Conservation (phyloP, 1,140 invertebrate species). For the Lethrus apterus region DNA sequence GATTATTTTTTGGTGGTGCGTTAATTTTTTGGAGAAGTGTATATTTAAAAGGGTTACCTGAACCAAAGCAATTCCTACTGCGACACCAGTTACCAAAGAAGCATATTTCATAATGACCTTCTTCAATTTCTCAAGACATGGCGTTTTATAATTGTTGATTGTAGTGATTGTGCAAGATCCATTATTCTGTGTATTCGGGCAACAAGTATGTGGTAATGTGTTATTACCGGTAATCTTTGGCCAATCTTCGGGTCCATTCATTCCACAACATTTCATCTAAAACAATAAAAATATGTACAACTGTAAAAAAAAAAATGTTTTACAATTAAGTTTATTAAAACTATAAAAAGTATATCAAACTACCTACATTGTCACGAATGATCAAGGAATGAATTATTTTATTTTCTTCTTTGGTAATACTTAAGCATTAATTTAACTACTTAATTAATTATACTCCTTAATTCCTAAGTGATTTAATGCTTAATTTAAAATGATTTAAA, state of each 20-base stretch:
- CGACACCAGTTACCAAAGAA: slow-evolving; percentile 64
- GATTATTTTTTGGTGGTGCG: background rate
- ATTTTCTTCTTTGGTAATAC: too few relatives aligned
- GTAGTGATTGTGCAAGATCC: slow-evolving; percentile 48
- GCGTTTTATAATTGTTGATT: slow-evolving; percentile 43
- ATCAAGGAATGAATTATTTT: too few relatives aligned
- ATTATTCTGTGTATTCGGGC: slow-evolving; percentile 47
- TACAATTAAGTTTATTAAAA: background rate
- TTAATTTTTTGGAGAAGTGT: background rate
- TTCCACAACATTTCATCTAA: slow-evolving; percentile 74
- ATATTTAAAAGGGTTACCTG: slow-evolving; percentile 56
- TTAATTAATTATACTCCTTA: too few relatives aligned
- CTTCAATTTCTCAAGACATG: slow-evolving; percentile 61
- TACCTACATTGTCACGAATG: too few relatives aligned
- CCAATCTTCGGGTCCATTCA: slow-evolving; percentile 63
- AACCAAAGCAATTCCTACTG: slow-evolving; percentile 67
- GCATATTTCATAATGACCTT: slow-evolving; percentile 59
- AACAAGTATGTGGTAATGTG: slow-evolving; percentile 61
- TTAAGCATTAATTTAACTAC: too few relatives aligned
- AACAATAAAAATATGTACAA: too few relatives aligned
- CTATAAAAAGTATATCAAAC: too few relatives aligned
- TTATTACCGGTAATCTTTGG: slow-evolving; percentile 45
- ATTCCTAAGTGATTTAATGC: too few relatives aligned
- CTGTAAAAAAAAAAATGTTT: too few relatives aligned
- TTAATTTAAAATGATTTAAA: too few relatives aligned